These are phyloP conservation scores for Tetragnatha versicolor DNA, from an alignment of 1,140 invertebrate genomes.

Conservation along the genomic window DNA sequence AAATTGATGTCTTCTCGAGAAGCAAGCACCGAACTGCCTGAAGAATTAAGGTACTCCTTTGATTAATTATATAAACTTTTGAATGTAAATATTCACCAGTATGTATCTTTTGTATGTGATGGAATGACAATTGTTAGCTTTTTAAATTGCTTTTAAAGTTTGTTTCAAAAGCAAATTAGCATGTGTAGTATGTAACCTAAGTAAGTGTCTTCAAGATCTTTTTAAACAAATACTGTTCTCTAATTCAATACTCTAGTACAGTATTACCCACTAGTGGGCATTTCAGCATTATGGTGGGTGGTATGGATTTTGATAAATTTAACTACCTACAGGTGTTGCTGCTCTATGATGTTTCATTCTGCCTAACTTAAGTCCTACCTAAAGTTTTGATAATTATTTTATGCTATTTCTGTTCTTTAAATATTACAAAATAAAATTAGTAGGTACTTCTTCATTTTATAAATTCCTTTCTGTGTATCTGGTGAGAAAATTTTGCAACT, in stretches of 20 bases:
- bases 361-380: no score
- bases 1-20: slow-evolving; percentile 30
- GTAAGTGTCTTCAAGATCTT: background rate
- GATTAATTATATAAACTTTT: background rate
- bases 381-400: no score
- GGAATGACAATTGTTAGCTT: background rate
- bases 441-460: no score
- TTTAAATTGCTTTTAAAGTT: background rate
- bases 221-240: background rate
- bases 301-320: no score
- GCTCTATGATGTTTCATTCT: no score
- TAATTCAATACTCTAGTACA: background rate
- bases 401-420: no score
- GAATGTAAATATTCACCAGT: background rate
- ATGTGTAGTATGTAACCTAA: background rate
- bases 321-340: no score
- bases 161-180: background rate
- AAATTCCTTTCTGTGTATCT: no score
- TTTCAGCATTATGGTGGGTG: no score
- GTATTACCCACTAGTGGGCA: no score
- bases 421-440: no score
- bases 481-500: no score
- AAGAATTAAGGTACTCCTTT: slow-evolving; percentile 30
- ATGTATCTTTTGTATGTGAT: background rate
- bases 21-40: slow-evolving; percentile 1